phyloP scores from a whole-genome alignment of 2,888 invertebrate species.

The Cryptocephalus moraei region DNA sequence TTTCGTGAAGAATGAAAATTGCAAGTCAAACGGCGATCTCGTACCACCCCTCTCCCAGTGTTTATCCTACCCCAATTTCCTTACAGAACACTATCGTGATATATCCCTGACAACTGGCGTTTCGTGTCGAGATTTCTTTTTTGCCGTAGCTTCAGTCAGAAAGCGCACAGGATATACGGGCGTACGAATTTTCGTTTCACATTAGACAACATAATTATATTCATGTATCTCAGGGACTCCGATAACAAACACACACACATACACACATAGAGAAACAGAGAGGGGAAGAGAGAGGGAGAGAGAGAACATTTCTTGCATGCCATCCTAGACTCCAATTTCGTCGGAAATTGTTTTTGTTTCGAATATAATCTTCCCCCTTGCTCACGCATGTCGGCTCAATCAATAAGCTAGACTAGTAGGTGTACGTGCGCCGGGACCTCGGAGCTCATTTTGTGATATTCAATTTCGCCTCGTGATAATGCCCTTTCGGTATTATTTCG shows the following conservation, averaged over 20 bases:
- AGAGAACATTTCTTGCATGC: not conserved
- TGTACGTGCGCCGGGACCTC: too few species aligned
- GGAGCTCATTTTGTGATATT: too few species aligned
- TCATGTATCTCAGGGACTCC: conserved; percentile 19
- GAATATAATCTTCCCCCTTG: conserved; percentile 11
- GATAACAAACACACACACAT: conserved; percentile 13
- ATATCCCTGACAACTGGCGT: not conserved
- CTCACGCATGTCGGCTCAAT: conserved; percentile 12
- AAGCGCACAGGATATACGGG: not conserved
- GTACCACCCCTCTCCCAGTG: too few species aligned
- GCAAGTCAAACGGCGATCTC: too few species aligned
- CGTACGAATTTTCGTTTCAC: conserved; percentile 12
- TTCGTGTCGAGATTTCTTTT: not conserved
- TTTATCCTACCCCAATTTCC: too few species aligned
- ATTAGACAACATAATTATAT: conserved; percentile 24
- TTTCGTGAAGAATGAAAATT: too few species aligned
- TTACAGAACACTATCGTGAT: not conserved
- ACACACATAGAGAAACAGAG: too few species aligned
- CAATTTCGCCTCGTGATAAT: too few species aligned
- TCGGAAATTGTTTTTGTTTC: conserved; percentile 17
- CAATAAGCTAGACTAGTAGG: not conserved
- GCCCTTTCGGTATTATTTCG: too few species aligned
- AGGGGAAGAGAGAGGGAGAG: too few species aligned
- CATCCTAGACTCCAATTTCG: conserved; percentile 12
- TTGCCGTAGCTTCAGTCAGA: not conserved